These are phyloP conservation scores for Ceyx melanurus DNA, from an alignment of 2,113 vertebrate species.

Conservation along the genomic window DNA sequence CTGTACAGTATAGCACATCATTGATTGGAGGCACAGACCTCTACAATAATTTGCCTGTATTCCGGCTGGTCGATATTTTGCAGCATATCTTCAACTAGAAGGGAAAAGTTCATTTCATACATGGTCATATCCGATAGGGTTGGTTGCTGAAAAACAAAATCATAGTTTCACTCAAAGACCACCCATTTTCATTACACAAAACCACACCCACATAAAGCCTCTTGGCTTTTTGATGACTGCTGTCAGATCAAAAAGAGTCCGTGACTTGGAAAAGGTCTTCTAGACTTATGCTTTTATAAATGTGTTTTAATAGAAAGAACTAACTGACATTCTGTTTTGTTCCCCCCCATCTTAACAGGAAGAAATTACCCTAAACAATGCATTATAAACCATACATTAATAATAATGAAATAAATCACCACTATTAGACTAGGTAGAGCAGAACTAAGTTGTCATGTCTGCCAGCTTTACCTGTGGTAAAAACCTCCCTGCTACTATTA, in stretches of 20 bases:
- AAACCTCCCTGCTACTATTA: conserved; percentile 84
- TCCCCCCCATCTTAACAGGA: background rate
- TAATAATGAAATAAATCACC: background rate
- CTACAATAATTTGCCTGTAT: conserved; percentile 94
- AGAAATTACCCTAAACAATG: background rate
- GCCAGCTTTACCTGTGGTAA: conserved; percentile 87
- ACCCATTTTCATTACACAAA: background rate
- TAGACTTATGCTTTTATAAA: background rate
- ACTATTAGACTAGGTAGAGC: background rate
- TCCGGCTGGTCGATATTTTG: conserved; percentile 91
- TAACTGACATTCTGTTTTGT: background rate
- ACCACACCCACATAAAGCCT: background rate
- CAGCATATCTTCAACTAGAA: conserved; percentile 96
- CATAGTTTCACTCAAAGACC: background rate
- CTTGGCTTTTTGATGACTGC: background rate
- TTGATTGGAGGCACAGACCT: conserved; percentile 77
- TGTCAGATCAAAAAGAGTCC: background rate
- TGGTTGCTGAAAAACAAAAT: conserved; percentile 86
- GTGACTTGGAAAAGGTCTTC: background rate
- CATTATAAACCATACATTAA: background rate
- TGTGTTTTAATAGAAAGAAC: background rate
- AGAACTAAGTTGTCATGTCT: background rate
- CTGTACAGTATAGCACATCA: background rate
- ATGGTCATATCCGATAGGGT: conserved; percentile 99
- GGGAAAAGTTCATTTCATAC: conserved; percentile 99